A percentile compares a stretch with the other conserved stretches of the same genome.
Evolutionary conservation across 2,888 invertebrate species (phyloP).

Genomic region (Diploptera punctata): DNA sequence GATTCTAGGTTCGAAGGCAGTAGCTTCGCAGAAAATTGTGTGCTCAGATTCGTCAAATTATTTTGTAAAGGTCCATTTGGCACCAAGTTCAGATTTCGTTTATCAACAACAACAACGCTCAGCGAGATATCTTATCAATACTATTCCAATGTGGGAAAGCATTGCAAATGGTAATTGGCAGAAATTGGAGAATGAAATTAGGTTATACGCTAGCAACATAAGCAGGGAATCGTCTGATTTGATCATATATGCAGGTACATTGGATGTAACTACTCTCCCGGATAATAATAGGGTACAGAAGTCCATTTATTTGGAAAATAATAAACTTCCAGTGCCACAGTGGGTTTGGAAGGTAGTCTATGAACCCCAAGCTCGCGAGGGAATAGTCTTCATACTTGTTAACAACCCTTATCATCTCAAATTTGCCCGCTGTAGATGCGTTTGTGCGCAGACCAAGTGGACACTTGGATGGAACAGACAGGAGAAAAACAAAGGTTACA

Average conservation of each 20-base stretch:
- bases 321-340: neutral
- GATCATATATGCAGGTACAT: neutral
- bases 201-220: neutral
- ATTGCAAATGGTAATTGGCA: neutral
- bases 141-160: neutral
- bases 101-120: neutral
- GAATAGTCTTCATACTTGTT: slow-evolving; percentile 17
- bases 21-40: too few species aligned
- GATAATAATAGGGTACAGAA: neutral
- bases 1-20: neutral
- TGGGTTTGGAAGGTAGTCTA: slow-evolving; percentile 13
- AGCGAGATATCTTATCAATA: neutral
- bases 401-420: slow-evolving; percentile 24
- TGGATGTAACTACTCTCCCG: neutral
- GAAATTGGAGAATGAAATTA: neutral
- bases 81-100: neutral
- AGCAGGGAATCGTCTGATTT: neutral
- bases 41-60: neutral
- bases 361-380: slow-evolving; percentile 6
- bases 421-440: slow-evolving; percentile 46
- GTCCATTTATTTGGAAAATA: too few species aligned
- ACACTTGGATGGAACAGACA: slow-evolving; percentile 64
- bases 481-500: slow-evolving; percentile 62
- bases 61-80: neutral
- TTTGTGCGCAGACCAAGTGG: slow-evolving; percentile 55